Evolutionary conservation across 2,888 invertebrate species (phyloP).

Genomic region (Serrognathus titanus): DNA sequence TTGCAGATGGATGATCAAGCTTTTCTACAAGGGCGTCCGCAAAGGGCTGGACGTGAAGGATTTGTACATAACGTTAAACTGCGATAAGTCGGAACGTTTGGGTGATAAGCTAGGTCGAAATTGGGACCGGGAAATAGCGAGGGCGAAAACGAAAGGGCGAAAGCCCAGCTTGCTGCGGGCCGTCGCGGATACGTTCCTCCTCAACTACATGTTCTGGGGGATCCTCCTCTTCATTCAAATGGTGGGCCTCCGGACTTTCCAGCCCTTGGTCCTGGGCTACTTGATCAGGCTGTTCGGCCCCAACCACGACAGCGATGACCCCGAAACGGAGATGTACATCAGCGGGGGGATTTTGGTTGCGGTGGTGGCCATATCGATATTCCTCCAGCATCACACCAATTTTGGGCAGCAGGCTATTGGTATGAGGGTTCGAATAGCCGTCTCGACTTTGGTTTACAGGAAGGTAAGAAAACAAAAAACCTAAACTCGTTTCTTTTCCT

Average conservation of each 20-base stretch:
- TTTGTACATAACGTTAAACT: constrained; percentile 58
- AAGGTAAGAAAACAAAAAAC: constrained; percentile 55
- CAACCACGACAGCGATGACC: constrained; percentile 3
- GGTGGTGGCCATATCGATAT: constrained; percentile 18
- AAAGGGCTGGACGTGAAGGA: constrained; percentile 62
- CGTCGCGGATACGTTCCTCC: constrained; percentile 56
- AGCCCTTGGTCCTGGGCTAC: constrained; percentile 59
- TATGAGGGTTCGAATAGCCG: constrained; percentile 69
- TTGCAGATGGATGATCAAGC: constrained; percentile 42
- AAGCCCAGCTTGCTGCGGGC: constrained; percentile 58
- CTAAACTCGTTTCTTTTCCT: neutral
- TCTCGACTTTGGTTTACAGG: constrained; percentile 70
- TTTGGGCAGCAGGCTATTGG: constrained; percentile 60
- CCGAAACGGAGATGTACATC: constrained; percentile 22
- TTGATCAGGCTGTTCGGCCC: constrained; percentile 56
- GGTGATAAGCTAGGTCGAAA: constrained; percentile 61
- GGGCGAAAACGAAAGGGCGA: constrained; percentile 53
- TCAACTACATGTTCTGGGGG: constrained; percentile 58
- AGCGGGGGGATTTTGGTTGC: constrained; percentile 22
- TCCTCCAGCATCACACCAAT: constrained; percentile 58
- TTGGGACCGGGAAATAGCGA: constrained; percentile 58
- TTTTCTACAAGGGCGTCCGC: constrained; percentile 54
- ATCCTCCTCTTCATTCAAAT: constrained; percentile 54
- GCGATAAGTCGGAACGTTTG: constrained; percentile 60
- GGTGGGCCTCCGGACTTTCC: constrained; percentile 59